Percentiles rank a stretch among this genome's conserved stretches.
These are phyloP conservation scores for Ellobius talpinus DNA, from an alignment of 2,113 vertebrate genomes.

Conservation along the genomic window DNA sequence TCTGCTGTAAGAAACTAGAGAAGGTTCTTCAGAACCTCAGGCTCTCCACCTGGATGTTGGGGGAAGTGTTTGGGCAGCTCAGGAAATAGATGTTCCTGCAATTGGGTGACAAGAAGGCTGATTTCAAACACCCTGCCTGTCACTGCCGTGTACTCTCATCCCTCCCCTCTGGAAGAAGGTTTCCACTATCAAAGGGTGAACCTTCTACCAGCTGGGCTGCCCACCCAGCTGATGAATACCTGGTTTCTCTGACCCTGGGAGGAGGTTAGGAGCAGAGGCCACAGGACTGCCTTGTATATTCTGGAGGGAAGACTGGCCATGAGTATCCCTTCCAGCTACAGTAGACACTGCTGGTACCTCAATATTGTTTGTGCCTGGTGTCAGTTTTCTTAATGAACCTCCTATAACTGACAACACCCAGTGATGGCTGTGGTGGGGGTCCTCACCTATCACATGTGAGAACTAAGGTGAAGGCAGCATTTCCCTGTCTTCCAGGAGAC, in stretches of 20 bases:
- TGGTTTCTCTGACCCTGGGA: not conserved
- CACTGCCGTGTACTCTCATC: constrained; percentile 81
- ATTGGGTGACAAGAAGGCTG: not conserved
- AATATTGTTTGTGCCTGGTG: not conserved
- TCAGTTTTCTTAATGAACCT: not conserved
- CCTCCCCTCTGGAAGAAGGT: constrained; percentile 81
- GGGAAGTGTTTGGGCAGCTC: not conserved
- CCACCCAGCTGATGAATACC: not conserved
- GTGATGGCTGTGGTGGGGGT: not conserved
- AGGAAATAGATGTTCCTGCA: not conserved
- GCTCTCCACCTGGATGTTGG: not conserved
- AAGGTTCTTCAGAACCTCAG: not conserved
- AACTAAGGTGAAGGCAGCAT: not conserved
- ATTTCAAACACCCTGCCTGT: constrained; percentile 78
- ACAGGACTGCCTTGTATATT: not conserved
- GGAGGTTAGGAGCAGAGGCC: not conserved
- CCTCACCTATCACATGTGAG: not conserved
- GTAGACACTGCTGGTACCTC: not conserved
- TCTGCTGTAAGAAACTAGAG: not conserved
- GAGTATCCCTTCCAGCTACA: not conserved
- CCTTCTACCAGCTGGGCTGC: no score
- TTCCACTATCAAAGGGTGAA: constrained; percentile 77
- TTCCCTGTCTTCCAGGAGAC: not conserved
- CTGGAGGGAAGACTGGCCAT: fast-evolving
- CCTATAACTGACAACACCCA: not conserved